Evolutionary conservation across 2,888 invertebrate genomes (phyloP).

Genomic region (Hanleya hanleyi): DNA sequence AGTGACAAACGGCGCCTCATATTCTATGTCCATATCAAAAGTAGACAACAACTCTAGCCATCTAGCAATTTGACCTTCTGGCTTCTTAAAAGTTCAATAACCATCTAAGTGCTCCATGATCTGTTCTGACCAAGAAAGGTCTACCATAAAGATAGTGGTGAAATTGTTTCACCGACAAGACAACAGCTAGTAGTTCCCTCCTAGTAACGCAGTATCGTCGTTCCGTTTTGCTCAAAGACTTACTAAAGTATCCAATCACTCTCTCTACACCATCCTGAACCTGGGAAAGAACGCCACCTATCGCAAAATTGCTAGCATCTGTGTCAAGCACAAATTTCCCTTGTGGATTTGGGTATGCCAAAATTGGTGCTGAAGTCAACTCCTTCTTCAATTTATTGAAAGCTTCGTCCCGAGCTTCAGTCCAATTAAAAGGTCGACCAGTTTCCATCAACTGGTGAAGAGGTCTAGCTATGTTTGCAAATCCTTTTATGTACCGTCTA

Average conservation of each 20-base stretch:
- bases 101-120: slow-evolving; percentile 39
- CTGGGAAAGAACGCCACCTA: slow-evolving; percentile 31
- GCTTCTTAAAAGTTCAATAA: slow-evolving; percentile 27
- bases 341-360: slow-evolving; percentile 19
- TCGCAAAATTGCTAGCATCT: slow-evolving; percentile 29
- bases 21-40: slow-evolving; percentile 25
- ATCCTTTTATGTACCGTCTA: slow-evolving; percentile 19
- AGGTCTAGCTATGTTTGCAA: slow-evolving; percentile 28
- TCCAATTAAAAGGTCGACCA: slow-evolving; percentile 16
- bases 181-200: slow-evolving; percentile 35
- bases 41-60: slow-evolving; percentile 29
- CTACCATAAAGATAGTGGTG: slow-evolving; percentile 33
- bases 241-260: slow-evolving; percentile 32
- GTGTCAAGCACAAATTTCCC: slow-evolving; percentile 26
- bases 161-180: slow-evolving; percentile 27
- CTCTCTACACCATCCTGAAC: slow-evolving; percentile 22
- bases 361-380: not conserved
- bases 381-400: slow-evolving; percentile 15
- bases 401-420: slow-evolving; percentile 15
- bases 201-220: slow-evolving; percentile 28
- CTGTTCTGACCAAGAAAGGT: slow-evolving; percentile 24
- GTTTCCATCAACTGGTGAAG: slow-evolving; percentile 25
- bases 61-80: slow-evolving; percentile 35
- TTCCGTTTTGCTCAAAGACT: slow-evolving; percentile 25
- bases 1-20: no score